These are phyloP conservation scores for Odontocerum albicorne DNA, from an alignment of 2,888 invertebrate species.

Conservation along the genomic window DNA sequence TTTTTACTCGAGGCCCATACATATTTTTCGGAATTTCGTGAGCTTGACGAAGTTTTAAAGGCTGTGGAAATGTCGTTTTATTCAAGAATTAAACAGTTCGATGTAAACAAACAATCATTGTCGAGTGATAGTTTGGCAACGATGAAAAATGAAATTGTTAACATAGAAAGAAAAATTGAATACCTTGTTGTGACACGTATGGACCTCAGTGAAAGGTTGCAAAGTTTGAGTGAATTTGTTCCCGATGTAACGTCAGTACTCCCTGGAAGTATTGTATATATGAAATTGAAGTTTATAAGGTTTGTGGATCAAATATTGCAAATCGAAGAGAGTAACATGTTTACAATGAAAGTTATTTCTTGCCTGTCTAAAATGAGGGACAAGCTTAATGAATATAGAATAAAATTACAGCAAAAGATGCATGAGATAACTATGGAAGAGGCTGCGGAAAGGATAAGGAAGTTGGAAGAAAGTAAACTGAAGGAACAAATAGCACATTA, in stretches of 20 bases:
- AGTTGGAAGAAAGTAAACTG: no score
- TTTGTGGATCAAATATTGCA: conserved; percentile 3
- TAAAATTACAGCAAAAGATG: no score
- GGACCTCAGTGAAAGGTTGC: background rate
- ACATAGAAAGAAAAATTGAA: background rate
- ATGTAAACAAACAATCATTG: no score
- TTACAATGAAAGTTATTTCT: background rate
- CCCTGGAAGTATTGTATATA: background rate
- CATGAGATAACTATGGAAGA: no score
- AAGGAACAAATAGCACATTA: no score
- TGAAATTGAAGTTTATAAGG: conserved; percentile 1
- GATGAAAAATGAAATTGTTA: background rate
- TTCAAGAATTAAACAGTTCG: background rate
- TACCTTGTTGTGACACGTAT: background rate
- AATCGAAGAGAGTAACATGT: conserved; percentile 6
- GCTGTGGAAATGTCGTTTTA: background rate
- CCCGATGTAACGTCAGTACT: background rate
- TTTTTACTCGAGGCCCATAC: conserved; percentile 1
- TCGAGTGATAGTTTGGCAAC: background rate
- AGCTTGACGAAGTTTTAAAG: background rate
- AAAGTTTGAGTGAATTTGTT: background rate
- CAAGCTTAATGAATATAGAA: no score
- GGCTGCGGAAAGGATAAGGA: no score
- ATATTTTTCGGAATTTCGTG: background rate
- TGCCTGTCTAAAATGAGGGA: background rate